A percentile compares a stretch with the other conserved stretches of the same genome.
Evolutionary conservation across 2,888 invertebrate species (phyloP).

Genomic region (Azorinus chamasolen): DNA sequence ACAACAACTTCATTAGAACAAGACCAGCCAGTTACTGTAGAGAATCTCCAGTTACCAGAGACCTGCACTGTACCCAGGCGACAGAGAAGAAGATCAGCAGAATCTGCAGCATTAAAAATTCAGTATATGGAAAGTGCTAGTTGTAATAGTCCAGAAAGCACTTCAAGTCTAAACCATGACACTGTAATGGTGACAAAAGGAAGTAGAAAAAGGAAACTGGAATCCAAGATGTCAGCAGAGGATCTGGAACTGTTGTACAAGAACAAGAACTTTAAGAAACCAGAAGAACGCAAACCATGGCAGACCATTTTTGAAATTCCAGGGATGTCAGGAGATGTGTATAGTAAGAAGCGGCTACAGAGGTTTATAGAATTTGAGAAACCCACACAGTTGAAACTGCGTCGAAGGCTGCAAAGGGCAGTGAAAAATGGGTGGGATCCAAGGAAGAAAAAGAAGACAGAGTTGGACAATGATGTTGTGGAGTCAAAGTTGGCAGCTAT

Average conservation of each 20-base stretch:
- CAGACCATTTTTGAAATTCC: conserved; percentile 78
- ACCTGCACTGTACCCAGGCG: not conserved
- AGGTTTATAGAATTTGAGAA: conserved; percentile 69
- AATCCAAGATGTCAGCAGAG: conserved; percentile 26
- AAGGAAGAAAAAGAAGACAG: conserved; percentile 38
- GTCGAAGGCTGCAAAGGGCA: conserved; percentile 72
- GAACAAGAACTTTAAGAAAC: conserved; percentile 76
- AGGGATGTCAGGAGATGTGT: conserved; percentile 29
- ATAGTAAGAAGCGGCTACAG: conserved; percentile 64
- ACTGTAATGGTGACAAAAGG: conserved; percentile 7
- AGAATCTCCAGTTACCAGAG: too few species aligned
- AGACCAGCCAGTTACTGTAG: too few species aligned
- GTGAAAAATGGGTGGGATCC: conserved; percentile 71
- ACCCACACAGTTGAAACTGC: conserved; percentile 67
- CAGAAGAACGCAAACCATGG: conserved; percentile 70
- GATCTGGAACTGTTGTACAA: conserved; percentile 70
- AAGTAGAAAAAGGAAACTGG: conserved; percentile 46
- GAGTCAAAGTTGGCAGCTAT: conserved; percentile 53
- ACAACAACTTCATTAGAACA: too few species aligned
- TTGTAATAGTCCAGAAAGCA: not conserved
- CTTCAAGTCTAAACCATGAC: not conserved
- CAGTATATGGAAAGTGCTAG: not conserved
- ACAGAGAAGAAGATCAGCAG: conserved; percentile 33
- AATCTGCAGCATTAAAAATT: conserved; percentile 32
- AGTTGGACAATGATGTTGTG: conserved; percentile 59